These are phyloP conservation scores for Yponomeuta evonymella DNA, from an alignment of 2,888 invertebrate genomes.

Conservation along the genomic window DNA sequence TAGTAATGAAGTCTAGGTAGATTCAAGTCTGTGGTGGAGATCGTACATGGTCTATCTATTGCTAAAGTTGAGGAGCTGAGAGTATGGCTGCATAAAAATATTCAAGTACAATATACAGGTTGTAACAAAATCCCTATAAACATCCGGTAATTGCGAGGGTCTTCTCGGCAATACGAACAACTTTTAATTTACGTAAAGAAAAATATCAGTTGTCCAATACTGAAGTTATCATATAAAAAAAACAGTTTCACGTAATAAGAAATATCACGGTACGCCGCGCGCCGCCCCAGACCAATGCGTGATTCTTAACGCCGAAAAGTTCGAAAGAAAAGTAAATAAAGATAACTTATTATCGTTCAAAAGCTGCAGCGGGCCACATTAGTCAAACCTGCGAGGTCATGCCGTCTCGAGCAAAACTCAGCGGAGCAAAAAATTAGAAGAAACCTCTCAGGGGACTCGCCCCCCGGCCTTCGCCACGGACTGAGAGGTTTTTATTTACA, in stretches of 20 bases:
- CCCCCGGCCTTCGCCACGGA: slow-evolving; percentile 5
- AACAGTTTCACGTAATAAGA: neutral
- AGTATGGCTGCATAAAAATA: no score
- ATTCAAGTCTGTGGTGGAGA: no score
- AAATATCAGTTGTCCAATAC: no score
- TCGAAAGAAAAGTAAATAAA: neutral
- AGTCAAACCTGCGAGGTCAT: slow-evolving; percentile 1
- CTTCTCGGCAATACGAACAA: no score
- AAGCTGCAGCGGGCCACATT: neutral
- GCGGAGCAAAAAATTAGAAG: slow-evolving; percentile 68
- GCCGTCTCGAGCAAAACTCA: slow-evolving; percentile 32
- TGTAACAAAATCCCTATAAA: no score
- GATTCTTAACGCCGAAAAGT: neutral
- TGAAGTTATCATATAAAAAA: no score
- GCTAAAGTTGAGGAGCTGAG: no score
- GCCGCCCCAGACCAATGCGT: neutral
- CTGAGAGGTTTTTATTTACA: slow-evolving; percentile 1
- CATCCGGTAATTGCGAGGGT: no score
- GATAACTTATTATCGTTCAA: neutral
- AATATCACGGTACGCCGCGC: neutral
- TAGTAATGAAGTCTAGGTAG: no score
- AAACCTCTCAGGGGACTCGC: slow-evolving; percentile 30
- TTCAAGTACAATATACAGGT: no score
- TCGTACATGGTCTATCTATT: no score
- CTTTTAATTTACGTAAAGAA: no score